These are phyloP conservation scores for Conomelus anceps DNA, from an alignment of 2,888 invertebrate species.

Conservation along the genomic window DNA sequence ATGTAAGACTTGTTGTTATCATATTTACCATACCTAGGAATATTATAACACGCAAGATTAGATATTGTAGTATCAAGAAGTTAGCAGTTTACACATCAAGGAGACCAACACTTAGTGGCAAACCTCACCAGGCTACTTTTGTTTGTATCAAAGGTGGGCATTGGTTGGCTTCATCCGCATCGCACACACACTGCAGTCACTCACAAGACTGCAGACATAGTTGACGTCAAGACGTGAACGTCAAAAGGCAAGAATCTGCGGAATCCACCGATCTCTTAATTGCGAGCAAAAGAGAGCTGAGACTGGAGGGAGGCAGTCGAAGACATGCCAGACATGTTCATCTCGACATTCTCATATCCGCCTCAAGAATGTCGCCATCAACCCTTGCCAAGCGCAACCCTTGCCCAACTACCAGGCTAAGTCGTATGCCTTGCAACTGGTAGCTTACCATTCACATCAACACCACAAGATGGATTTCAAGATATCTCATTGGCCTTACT, in stretches of 20 bases:
- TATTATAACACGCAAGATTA: no score
- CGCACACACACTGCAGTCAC: neutral
- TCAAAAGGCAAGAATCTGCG: neutral
- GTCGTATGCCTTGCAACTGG: neutral
- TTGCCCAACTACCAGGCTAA: neutral
- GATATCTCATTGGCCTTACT: neutral
- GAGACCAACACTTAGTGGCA: neutral
- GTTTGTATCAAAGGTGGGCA: neutral
- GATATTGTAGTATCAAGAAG: neutral
- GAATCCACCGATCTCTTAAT: neutral
- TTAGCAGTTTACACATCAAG: neutral
- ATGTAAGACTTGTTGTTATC: no score
- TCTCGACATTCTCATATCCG: slow-evolving; percentile 7
- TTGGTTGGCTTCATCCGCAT: no score
- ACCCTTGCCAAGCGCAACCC: neutral
- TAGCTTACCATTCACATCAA: neutral
- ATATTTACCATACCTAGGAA: no score
- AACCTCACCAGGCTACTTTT: neutral
- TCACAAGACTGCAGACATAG: neutral
- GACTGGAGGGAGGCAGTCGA: neutral
- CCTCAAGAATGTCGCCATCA: slow-evolving; percentile 18
- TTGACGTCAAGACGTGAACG: neutral
- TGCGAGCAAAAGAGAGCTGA: neutral
- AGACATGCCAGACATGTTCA: slow-evolving; percentile 10
- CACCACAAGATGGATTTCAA: neutral